These are phyloP conservation scores for Turritopsis dohrnii DNA, from an alignment of 30 jellyfish, hydroid and myxozoan genomes.

Conservation along the genomic window DNA sequence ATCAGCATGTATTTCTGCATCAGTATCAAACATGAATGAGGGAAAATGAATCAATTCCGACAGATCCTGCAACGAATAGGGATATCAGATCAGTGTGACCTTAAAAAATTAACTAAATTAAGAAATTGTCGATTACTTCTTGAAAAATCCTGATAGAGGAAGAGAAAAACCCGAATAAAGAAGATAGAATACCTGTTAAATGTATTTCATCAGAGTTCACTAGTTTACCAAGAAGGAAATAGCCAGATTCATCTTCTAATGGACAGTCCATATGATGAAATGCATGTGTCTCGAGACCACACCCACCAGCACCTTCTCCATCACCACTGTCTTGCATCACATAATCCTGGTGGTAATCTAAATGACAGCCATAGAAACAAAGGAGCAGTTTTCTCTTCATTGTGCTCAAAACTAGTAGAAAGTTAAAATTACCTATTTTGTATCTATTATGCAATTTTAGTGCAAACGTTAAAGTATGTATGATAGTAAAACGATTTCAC, in stretches of 20 bases:
- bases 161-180: not conserved
- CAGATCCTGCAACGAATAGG: no score
- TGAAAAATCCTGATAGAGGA: not conserved
- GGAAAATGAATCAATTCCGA: no score
- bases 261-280: constrained; percentile 8
- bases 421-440: no score
- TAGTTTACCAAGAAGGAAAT: constrained; percentile 13
- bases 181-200: not conserved
- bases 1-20: not conserved
- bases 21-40: no score
- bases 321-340: not conserved
- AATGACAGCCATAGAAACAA: not conserved
- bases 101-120: no score
- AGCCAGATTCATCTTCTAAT: constrained; percentile 1
- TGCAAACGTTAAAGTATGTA: not conserved
- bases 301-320: not conserved
- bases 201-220: constrained; percentile 1
- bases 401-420: no score
- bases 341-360: not conserved
- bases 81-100: no score
- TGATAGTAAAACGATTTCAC: not conserved
- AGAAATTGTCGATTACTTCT: not conserved
- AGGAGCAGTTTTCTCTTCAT: not conserved
- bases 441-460: no score
- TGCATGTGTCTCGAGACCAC: not conserved